Evolutionary conservation across 2,888 invertebrate species (phyloP).

Genomic region (Polyommatus icarus): DNA sequence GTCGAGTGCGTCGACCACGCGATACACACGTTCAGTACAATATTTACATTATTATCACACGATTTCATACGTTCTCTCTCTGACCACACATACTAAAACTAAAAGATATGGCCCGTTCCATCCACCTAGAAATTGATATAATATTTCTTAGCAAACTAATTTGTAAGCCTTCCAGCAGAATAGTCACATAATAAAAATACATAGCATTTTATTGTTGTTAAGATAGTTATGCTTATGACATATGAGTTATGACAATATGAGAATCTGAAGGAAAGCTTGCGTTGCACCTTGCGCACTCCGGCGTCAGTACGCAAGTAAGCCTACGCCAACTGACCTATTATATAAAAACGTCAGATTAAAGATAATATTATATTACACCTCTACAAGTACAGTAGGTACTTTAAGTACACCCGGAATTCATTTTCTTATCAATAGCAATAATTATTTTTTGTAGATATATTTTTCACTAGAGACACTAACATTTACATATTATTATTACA

Average conservation of each 20-base stretch:
- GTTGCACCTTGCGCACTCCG: background rate
- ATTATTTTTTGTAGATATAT: background rate
- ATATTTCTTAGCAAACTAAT: background rate
- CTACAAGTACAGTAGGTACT: background rate
- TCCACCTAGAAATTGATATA: background rate
- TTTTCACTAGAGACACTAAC: background rate
- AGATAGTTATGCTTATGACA: background rate
- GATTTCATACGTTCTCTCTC: background rate
- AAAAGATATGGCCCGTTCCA: slow-evolving; percentile 3
- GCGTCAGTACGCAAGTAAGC: background rate
- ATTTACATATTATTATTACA: background rate
- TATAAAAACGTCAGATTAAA: background rate
- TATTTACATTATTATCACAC: background rate
- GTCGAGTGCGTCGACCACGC: background rate
- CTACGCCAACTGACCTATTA: background rate
- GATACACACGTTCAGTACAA: background rate
- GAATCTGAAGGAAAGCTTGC: background rate
- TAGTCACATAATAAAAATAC: background rate
- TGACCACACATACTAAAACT: background rate
- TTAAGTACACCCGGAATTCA: background rate
- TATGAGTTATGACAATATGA: background rate
- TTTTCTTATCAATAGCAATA: background rate
- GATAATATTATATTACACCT: background rate
- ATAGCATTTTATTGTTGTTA: background rate
- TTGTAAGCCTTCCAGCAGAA: background rate